Base-by-base conservation (phyloP, 1,140 invertebrate species). In the Meteorus sp. region DNA sequence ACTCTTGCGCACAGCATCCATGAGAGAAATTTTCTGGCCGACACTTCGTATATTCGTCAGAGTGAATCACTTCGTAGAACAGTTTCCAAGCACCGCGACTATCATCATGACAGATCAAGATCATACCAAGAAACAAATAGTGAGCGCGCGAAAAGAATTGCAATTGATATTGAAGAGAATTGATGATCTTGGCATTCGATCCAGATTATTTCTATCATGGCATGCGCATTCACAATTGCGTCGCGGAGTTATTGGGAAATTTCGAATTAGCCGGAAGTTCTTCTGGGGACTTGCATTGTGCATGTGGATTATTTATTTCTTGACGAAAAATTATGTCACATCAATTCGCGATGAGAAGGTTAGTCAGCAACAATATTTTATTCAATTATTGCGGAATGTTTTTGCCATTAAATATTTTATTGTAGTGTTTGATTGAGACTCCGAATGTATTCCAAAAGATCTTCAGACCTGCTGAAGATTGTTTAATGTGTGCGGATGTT, bases 391-490 rank as follows among this genome's bases (percentile, higher is more conserved):
- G 1, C 20, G 23, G 25, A 2, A 20, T 29, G 8, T 55, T 45
- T 23, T 53, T 45, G 44, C 23, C 45, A 43, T 61, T 62, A 64
- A 51, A 59, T 47, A 56, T 52, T 51, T 41, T 57, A 59, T 56
- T 78, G 75, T 35, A 86, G 79, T 90, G 88, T 71, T 73, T 84
- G 9, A 60, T 91, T 1, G 76, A 83, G 23, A 74, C 87, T 67
- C 85, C 87, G 1, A 72, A 82, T 4, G 63, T 81, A 15, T 64
- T 86, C 11, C 78, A 83, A 17, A 86, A 88, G 65, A 73, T 85
- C 8, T 85, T 91, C 67, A 85, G 91, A 1, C 85, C 89, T 2
- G 86, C 89, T 0, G 88, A 90, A 71, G 84, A 86, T 64, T 94
- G 92, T 73, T 82, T 83, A 9, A 86, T 93, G 70, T 94, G 91